phyloP scores from a whole-genome alignment of 2,888 invertebrate genomes.

The Parthenolecanium corni region DNA sequence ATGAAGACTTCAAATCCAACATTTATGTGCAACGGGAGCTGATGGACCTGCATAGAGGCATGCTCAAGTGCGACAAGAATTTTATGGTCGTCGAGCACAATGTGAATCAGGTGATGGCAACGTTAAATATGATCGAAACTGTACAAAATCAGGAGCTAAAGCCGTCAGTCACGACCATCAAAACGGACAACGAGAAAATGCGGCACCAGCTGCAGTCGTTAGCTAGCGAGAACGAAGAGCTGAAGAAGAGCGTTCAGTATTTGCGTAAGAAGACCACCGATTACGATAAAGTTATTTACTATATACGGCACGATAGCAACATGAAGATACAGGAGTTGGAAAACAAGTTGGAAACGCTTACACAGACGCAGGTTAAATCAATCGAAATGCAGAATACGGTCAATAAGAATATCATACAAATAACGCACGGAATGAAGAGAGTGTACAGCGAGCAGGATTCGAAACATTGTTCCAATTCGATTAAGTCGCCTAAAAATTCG shows the following conservation, averaged over 20 bases:
- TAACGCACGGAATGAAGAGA: neutral
- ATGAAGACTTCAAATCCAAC: slow-evolving; percentile 20
- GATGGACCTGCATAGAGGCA: slow-evolving; percentile 15
- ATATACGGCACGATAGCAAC: neutral
- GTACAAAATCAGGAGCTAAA: slow-evolving; percentile 18
- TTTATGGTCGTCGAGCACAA: slow-evolving; percentile 21
- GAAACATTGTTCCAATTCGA: neutral
- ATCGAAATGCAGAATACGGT: slow-evolving; percentile 16
- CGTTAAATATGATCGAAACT: slow-evolving; percentile 18
- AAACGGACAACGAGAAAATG: slow-evolving; percentile 10
- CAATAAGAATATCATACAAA: slow-evolving; percentile 16
- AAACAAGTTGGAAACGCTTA: slow-evolving; percentile 7
- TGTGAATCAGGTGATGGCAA: slow-evolving; percentile 11
- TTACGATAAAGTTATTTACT: slow-evolving; percentile 15
- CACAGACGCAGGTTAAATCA: slow-evolving; percentile 13
- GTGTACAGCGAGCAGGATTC: neutral
- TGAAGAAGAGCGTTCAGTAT: slow-evolving; percentile 3
- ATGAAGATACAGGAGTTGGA: slow-evolving; percentile 21
- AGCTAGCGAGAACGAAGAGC: neutral
- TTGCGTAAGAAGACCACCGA: slow-evolving; percentile 16
- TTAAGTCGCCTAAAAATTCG: neutral
- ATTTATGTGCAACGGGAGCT: slow-evolving; percentile 18
- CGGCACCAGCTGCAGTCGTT: slow-evolving; percentile 4
- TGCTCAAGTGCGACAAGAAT: slow-evolving; percentile 25
- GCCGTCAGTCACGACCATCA: slow-evolving; percentile 12